Percentiles rank a stretch among this genome's conserved stretches.
Conservation (phyloP, 2,797 vertebrate species). For the Myotis daubentonii region DNA sequence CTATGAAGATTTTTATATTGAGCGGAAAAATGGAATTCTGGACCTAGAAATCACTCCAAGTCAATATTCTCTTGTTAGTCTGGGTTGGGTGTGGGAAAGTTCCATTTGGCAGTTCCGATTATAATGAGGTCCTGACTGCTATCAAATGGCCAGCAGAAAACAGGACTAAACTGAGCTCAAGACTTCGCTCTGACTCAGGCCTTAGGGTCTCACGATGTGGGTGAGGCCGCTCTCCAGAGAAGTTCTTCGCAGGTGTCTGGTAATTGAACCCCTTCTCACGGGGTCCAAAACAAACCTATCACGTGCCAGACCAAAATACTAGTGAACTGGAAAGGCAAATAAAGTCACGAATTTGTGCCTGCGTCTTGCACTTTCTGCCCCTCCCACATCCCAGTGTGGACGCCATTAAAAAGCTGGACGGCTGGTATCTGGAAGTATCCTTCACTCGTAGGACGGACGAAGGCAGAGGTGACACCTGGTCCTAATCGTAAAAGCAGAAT, state of each 20-base stretch:
- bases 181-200: conserved; percentile 22
- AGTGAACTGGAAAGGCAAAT: background rate
- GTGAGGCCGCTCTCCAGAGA: background rate
- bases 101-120: conserved; percentile 52
- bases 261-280: background rate
- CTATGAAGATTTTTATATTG: conserved; percentile 65
- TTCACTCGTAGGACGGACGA: background rate
- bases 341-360: background rate
- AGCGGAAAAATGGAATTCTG: conserved; percentile 61
- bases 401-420: background rate
- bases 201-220: background rate
- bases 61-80: conserved; percentile 70
- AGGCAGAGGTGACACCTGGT: background rate
- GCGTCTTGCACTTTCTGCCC: background rate
- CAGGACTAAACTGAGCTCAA: background rate
- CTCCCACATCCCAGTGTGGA: background rate
- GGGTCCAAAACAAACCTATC: background rate
- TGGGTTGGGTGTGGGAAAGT: conserved; percentile 65
- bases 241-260: background rate
- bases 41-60: conserved; percentile 72
- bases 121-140: background rate
- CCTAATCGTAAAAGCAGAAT: background rate
- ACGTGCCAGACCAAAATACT: background rate
- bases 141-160: conserved; percentile 39
- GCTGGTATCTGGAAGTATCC: background rate